Percentiles rank a stretch among this genome's conserved stretches.
Evolutionary conservation across 2,113 vertebrate species (phyloP).

Genomic region (Rafetus swinhoei): DNA sequence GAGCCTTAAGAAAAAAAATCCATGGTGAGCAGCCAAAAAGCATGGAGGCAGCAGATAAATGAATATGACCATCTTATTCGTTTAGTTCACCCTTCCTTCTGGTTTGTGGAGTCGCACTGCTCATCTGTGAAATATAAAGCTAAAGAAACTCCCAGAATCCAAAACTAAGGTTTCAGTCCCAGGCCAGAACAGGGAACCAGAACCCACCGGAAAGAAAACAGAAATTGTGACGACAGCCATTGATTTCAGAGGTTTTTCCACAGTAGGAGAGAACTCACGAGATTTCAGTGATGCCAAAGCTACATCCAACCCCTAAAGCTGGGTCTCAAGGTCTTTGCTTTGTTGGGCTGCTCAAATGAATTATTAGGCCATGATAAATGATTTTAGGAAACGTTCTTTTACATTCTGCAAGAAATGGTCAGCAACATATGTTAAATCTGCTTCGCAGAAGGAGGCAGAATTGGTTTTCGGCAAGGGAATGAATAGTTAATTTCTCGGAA

Average conservation of each 20-base stretch:
- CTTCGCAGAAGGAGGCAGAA: neutral
- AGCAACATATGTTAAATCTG: neutral
- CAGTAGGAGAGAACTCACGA: neutral
- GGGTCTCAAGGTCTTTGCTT: neutral
- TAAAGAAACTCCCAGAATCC: neutral
- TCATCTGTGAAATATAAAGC: neutral
- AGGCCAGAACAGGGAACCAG: neutral
- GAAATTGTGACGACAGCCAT: neutral
- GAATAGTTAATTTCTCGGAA: neutral
- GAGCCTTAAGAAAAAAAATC: neutral
- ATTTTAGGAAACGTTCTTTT: neutral
- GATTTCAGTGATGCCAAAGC: neutral
- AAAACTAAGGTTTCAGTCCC: neutral
- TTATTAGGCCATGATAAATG: neutral
- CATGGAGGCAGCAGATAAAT: neutral
- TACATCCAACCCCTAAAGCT: neutral
- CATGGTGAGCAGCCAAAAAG: rapidly evolving
- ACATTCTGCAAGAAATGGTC: neutral
- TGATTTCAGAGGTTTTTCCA: neutral
- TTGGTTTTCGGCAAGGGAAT: neutral
- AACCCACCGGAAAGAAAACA: neutral
- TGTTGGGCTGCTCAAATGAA: neutral
- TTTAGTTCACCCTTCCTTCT: conserved; percentile 7
- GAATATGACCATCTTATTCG: neutral
- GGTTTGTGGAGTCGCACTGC: neutral